Base-by-base conservation (phyloP, 2,888 invertebrate genomes). In the Heteromyza rotundicornis region DNA sequence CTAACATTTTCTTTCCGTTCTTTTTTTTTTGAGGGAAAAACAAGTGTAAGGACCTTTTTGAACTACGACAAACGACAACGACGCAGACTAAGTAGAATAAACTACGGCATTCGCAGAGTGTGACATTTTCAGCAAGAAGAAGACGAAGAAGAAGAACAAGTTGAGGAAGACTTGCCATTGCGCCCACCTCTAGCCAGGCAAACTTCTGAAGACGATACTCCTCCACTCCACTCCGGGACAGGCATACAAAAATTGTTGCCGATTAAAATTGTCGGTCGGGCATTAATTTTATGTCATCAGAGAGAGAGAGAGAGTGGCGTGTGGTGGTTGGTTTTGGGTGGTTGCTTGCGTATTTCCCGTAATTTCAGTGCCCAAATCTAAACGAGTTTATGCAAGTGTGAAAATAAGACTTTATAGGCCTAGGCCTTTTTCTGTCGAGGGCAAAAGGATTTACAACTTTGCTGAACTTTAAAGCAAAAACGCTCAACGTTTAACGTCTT, bases 221-320 rank as follows among this genome's bases (percentile, higher is more conserved):
- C n/a, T n/a, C n/a, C n/a, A n/a, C n/a, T n/a, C n/a, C 47, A 74
- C 74, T 76, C 69, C 70, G 68, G 73, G 68, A n/a, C n/a, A n/a
- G n/a, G n/a, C n/a, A n/a, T n/a, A n/a, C 77, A 70, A 74, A 77
- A 74, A 77, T 74, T 76, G 75, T 71, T 76, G 73, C 72, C 76
- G 77, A 76, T 76, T 76, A 76, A 76, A 76, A 77, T 76, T 76
- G 76, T 77, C 77, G 76, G 77, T 76, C 74, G 77, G 74, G 76
- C 76, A 76, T 76, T 76, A 76, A 76, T 76, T 76, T 77, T 74
- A 71, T 76, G 77, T 77, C 76, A 75, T 76, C 72, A 73, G 69
- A 58, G 59, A 64, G 54, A 55, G 60, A 60, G 61, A 65, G 68
- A 66, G 67, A 67, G 73, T 69, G 70, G 69, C 71, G 71, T 68